A percentile compares a stretch with the other conserved stretches of the same genome.
Evolutionary conservation across 2,797 vertebrate species (phyloP).

Genomic region (Ctenopoma multispine): DNA sequence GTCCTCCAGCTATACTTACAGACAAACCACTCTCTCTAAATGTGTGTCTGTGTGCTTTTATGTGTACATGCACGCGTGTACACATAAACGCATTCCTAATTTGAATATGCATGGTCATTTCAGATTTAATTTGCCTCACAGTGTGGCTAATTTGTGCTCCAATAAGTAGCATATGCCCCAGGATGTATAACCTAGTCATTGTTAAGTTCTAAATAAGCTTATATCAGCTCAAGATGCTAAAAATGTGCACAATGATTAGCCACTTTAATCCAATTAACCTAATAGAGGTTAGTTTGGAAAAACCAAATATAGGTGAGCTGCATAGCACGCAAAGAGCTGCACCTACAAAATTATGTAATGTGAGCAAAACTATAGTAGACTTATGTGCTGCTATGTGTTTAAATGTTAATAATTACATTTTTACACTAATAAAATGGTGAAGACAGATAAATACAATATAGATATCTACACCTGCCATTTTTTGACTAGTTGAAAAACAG

Average conservation of each 20-base stretch:
- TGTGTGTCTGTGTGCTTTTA: conserved; percentile 40
- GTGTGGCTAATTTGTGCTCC: conserved; percentile 79
- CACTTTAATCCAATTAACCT: conserved; percentile 70
- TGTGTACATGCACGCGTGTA: conserved; percentile 57
- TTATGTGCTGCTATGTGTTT: neutral
- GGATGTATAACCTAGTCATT: conserved; percentile 62
- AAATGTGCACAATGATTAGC: conserved; percentile 62
- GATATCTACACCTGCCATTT: too few species aligned
- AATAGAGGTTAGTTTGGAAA: conserved; percentile 45
- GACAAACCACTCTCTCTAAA: conserved; percentile 41
- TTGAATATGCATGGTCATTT: conserved; percentile 81
- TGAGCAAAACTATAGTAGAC: conserved; percentile 1
- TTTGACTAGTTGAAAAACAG: neutral
- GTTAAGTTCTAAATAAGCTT: conserved; percentile 64
- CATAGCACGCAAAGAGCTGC: conserved; percentile 26
- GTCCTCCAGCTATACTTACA: conserved; percentile 67
- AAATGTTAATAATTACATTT: neutral
- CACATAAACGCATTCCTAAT: conserved; percentile 67
- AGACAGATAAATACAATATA: too few species aligned
- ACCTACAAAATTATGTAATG: conserved; percentile 11
- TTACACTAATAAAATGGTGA: too few species aligned
- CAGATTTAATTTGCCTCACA: conserved; percentile 76
- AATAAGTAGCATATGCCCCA: conserved; percentile 73
- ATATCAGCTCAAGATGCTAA: conserved; percentile 51
- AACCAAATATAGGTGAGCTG: conserved; percentile 41